phyloP scores from a whole-genome alignment of 2,888 invertebrate genomes.

The Sepioteuthis lessoniana region DNA sequence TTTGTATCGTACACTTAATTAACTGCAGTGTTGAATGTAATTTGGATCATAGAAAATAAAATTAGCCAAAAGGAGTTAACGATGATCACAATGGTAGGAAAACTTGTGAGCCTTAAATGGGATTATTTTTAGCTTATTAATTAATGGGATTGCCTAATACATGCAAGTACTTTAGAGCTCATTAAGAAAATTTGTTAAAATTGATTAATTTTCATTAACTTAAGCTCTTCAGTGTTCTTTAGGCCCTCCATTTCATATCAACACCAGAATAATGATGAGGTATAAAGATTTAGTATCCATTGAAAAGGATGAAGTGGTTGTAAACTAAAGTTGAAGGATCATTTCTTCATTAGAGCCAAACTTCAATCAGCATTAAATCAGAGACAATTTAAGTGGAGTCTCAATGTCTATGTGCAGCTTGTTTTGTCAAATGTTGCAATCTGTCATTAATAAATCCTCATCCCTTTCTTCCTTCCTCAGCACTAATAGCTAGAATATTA shows the following conservation, averaged over 20 bases:
- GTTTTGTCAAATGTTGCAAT: neutral
- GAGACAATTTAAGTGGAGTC: neutral
- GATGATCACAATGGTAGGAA: neutral
- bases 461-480: neutral
- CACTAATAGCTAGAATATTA: neutral
- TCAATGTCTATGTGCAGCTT: neutral
- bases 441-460: neutral
- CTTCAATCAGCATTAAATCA: neutral
- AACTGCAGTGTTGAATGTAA: neutral
- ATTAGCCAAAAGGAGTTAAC: neutral
- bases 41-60: neutral
- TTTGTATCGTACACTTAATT: neutral
- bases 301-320: neutral
- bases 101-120: neutral
- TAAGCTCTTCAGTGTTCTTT: neutral
- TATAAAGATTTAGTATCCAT: neutral
- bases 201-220: neutral
- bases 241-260: neutral
- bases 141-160: neutral
- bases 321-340: neutral
- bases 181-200: neutral
- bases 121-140: slow-evolving; percentile 17
- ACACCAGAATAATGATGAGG: neutral
- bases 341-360: neutral
- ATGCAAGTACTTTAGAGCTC: neutral